Conservation (phyloP, 1,140 invertebrate genomes). For the Spodoptera litura region DNA sequence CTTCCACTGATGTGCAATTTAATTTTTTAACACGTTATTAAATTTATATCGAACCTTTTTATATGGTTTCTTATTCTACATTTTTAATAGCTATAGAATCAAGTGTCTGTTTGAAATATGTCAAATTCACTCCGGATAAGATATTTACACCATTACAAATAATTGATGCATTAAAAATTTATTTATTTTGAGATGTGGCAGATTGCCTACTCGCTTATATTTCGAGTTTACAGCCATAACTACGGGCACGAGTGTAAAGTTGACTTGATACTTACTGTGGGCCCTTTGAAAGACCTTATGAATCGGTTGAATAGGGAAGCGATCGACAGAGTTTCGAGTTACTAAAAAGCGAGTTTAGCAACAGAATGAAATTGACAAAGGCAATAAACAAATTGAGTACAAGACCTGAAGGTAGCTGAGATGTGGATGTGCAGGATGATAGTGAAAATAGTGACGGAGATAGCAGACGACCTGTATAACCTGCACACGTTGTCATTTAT, state of each 20-base stretch:
- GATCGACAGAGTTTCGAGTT: conserved; percentile 38
- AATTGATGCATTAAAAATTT: conserved; percentile 56
- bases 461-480: conserved; percentile 76
- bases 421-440: conserved; percentile 81
- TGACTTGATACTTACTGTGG: conserved; percentile 77
- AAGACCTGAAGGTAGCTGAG: conserved; percentile 36
- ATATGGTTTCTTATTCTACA: not conserved
- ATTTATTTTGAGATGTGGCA: conserved; percentile 74
- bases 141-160: conserved; percentile 25
- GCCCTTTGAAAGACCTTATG: conserved; percentile 72
- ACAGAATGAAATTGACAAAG: conserved; percentile 41
- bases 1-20: not conserved
- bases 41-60: conserved; percentile 25
- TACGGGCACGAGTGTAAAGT: conserved; percentile 78
- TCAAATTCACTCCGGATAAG: conserved; percentile 49
- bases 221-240: conserved; percentile 70
- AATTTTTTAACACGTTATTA: not conserved
- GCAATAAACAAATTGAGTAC: not conserved
- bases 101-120: conserved; percentile 52
- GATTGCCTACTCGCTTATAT: conserved; percentile 80
- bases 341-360: not conserved
- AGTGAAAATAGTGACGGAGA: conserved; percentile 70
- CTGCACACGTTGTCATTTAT: conserved; percentile 74
- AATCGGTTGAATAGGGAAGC: conserved; percentile 61
- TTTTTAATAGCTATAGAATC: not conserved